Base-by-base conservation (phyloP, 2,888 invertebrate genomes). In the Hirtodrosophila alboralis region DNA sequence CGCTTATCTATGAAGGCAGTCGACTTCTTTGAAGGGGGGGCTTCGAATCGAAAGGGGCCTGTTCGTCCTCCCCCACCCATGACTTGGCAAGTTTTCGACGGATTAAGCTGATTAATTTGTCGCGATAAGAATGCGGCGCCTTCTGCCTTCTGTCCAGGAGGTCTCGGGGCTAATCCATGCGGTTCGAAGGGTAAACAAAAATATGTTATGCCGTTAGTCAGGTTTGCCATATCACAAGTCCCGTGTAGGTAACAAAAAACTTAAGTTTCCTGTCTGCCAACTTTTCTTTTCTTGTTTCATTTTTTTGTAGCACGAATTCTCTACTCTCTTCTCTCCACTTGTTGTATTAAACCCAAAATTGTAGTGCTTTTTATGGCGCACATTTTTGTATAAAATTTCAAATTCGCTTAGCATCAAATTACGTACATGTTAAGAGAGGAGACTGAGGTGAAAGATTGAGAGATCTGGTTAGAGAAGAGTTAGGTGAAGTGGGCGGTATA, bases 31-130 rank as follows among this genome's bases (percentile, higher is more conserved):
- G 40, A 14, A 9, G 44, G 18, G 37, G 14, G 27, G 21, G 27
- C 23, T 6, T n/a, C n/a, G n/a, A n/a, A n/a, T n/a, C n/a, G n/a
- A n/a, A 14, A 43, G 26, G 27, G 33, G 34, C 38, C 12, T 16
- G 12, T 16, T 18, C 18, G 4, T 18, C 18, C 18, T 18, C 18
- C 61, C 56, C 41, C 59, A 65, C 67, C 60, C 74, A 79, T 73
- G 68, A 67, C 61, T 67, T 66, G 64, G 63, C 78, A 84, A 81
- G 75, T 86, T 85, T 81, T 84, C 70, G 75, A 69, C 72, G 85
- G 85, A 85, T 85, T 85, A 85, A 85, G 86, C 85, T 80, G 85
- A 85, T 85, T 85, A 87, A 87, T 85, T 86, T 85, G 67, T 61
- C 62, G 65, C 77, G 85, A 85, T 87, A 85, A 86, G 84, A 81